Evolutionary conservation across 2,888 invertebrate genomes (phyloP).

Genomic region (Matsumyia berberina): DNA sequence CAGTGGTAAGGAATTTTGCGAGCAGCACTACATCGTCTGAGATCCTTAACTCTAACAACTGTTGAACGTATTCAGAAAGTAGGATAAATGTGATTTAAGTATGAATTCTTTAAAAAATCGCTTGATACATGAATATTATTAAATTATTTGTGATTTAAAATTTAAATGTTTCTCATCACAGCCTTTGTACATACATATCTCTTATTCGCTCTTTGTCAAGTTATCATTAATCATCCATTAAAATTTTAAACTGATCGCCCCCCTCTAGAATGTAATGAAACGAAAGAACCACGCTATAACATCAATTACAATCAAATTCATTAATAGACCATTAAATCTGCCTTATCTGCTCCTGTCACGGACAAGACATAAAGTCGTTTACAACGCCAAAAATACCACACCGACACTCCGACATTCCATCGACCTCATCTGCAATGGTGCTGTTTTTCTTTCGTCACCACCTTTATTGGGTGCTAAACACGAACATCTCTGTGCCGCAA

Average conservation of each 20-base stretch:
- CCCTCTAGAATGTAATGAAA: slow-evolving; percentile 47
- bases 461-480: slow-evolving; percentile 71
- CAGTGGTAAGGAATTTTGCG: too few species aligned
- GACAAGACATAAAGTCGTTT: slow-evolving; percentile 72
- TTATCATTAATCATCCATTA: slow-evolving; percentile 42
- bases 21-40: too few species aligned
- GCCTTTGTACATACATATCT: not conserved
- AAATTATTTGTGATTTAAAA: not conserved
- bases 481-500: slow-evolving; percentile 57
- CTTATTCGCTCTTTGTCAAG: not conserved
- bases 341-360: slow-evolving; percentile 72
- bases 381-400: slow-evolving; percentile 40
- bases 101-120: too few species aligned
- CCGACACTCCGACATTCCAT: not conserved
- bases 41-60: too few species aligned
- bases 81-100: too few species aligned
- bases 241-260: slow-evolving; percentile 48
- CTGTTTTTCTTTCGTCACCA: slow-evolving; percentile 22
- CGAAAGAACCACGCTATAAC: slow-evolving; percentile 54
- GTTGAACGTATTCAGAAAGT: too few species aligned
- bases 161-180: not conserved
- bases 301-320: slow-evolving; percentile 73
- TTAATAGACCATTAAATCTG: slow-evolving; percentile 73
- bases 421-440: slow-evolving; percentile 37
- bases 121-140: too few species aligned